phyloP scores from a whole-genome alignment of 2,113 vertebrate genomes.

The Sciurus niger region DNA sequence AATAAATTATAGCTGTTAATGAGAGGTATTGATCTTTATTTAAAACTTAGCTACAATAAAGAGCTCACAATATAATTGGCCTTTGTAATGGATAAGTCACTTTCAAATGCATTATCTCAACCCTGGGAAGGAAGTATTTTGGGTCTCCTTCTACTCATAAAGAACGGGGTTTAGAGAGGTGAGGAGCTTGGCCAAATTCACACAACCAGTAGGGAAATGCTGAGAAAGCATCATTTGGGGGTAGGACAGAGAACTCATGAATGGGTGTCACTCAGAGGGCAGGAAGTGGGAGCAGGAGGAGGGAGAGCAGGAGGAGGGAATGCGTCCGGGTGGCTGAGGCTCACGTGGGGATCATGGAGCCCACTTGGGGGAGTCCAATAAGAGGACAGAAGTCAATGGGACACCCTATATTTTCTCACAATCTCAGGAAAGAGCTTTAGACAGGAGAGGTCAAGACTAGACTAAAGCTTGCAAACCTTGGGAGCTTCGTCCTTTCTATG shows the following conservation, averaged over 20 bases:
- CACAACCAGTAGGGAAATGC: background rate
- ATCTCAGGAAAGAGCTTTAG: background rate
- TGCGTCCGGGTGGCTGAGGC: background rate
- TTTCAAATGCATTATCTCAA: constrained; percentile 44
- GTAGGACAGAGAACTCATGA: background rate
- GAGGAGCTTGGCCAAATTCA: background rate
- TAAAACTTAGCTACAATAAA: constrained; percentile 40
- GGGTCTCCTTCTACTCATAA: background rate
- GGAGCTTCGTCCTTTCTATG: background rate
- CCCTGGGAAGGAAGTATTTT: constrained; percentile 12
- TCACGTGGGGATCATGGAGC: rapidly evolving
- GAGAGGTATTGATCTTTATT: constrained; percentile 47
- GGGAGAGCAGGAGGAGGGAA: background rate
- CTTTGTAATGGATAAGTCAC: constrained; percentile 35
- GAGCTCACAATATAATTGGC: background rate
- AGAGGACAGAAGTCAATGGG: background rate
- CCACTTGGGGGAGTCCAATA: background rate
- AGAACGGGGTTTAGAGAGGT: background rate
- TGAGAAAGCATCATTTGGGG: background rate
- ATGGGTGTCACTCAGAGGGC: background rate
- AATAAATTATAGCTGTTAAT: constrained; percentile 66
- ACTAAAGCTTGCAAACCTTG: too few species aligned
- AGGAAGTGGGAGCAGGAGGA: background rate
- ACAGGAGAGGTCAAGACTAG: background rate
- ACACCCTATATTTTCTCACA: background rate